Evolutionary conservation across 1,140 invertebrate genomes (phyloP), one percentile per base, ranked within the genome.

Genomic region (Sitophilus oryzae): DNA sequence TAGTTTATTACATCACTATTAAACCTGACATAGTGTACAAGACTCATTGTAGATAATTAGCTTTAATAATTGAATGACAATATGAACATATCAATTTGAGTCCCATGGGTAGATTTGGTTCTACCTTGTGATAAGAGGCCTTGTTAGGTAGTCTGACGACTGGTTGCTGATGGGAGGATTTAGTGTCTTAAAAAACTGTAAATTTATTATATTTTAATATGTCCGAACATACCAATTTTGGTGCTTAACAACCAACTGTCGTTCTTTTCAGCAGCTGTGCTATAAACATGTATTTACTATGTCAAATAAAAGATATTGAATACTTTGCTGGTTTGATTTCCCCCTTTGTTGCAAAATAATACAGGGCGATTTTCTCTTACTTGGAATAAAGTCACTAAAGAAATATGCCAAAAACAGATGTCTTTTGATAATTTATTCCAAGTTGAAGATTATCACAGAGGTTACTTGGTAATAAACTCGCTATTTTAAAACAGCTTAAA

Each of bases 11-110:
- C 34, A 48, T 49, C 40, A 50, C 46, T 49, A 30, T 49, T 49
- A 1, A 53, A 52, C 41, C 36, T 52, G 52, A 15, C 40, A 54
- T 48, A 56, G 20, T 54, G 52, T 47, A 47, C 44, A 54, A 54
- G 43, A 54, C 52, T 54, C 52, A 49, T 30, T 30, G 25, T 49
- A 56, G 53, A 49, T 56, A 41, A 58, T 59, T 67, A 68, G 62
- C 60, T 68, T 68, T 70, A 58, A 59, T 65, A 60, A 55, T 52
- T 63, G 61, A 67, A 66, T 66, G 67, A 70, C 67, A 70, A 69
- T 70, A 70, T 70, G 53, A 56, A 70, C 68, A 70, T 70, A 70
- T 70, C 68, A 70, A 60, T 64, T 60, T 59, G 50, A 56, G 52
- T 59, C 53, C 56, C 54, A 60, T 55, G 22, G 61, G 64, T 65